A percentile compares a stretch with the other conserved stretches of the same genome.
phyloP scores from a whole-genome alignment of 2,113 vertebrate genomes.

The Lasiurus borealis region DNA sequence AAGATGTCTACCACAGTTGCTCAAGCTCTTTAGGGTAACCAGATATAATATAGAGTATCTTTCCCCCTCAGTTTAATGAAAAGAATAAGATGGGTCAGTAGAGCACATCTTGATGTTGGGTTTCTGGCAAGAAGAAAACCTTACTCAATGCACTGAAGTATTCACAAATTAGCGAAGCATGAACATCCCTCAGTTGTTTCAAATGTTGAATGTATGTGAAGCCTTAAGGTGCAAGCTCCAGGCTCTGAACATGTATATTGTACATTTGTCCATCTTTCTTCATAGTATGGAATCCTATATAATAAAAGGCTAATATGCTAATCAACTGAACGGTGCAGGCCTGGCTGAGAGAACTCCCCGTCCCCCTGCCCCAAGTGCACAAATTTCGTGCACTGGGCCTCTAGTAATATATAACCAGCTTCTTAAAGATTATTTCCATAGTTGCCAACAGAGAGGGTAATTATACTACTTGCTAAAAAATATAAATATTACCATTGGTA shows the following conservation, averaged over 20 bases:
- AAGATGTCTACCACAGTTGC: conserved; percentile 44
- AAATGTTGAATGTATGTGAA: conserved; percentile 37
- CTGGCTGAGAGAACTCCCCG: too few relatives aligned
- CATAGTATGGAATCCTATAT: not conserved
- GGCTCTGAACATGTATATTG: not conserved
- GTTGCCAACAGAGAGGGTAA: not conserved
- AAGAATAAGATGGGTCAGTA: conserved; percentile 5
- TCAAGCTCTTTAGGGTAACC: conserved; percentile 26
- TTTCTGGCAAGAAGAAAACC: not conserved
- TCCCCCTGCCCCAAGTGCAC: too few relatives aligned
- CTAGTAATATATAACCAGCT: not conserved
- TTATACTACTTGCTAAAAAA: conserved; percentile 32
- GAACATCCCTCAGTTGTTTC: not conserved
- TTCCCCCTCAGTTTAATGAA: conserved; percentile 14
- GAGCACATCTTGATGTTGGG: not conserved
- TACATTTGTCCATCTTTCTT: conserved; percentile 31
- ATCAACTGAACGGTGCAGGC: too few relatives aligned
- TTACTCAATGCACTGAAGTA: not conserved
- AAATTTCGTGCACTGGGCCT: too few relatives aligned
- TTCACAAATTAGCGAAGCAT: conserved; percentile 41
- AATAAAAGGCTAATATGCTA: too few relatives aligned
- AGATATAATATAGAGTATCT: not conserved
- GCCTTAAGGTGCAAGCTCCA: not conserved
- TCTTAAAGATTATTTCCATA: conserved; percentile 9
- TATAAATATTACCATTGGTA: not conserved